phyloP scores from a whole-genome alignment of 2,797 vertebrate species.

The Coranthus polyacanthus region DNA sequence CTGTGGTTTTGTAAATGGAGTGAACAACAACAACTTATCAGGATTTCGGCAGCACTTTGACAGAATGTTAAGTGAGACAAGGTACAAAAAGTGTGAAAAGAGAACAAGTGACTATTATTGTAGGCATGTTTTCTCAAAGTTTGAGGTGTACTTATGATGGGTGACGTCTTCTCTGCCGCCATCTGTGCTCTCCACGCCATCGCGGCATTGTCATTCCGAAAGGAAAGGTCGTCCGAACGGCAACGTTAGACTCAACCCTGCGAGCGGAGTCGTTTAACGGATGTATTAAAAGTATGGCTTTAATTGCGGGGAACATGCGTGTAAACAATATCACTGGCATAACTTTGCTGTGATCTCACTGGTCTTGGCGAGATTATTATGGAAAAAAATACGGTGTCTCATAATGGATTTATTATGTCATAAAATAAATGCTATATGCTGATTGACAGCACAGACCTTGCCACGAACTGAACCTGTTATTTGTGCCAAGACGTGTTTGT shows the following conservation, averaged over 20 bases:
- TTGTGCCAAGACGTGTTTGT: not conserved
- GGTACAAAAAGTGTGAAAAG: constrained; percentile 27
- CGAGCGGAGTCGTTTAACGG: not conserved
- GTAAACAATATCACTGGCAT: constrained; percentile 4
- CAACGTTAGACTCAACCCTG: not conserved
- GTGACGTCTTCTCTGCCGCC: not conserved
- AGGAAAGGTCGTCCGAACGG: no score
- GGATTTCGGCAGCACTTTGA: constrained; percentile 34
- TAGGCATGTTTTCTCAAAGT: not conserved
- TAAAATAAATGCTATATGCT: constrained; percentile 7
- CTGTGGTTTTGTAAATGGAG: constrained; percentile 65
- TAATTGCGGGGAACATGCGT: constrained; percentile 9
- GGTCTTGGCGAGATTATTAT: constrained; percentile 10
- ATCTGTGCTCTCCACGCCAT: no score
- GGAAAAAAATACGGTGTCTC: not conserved
- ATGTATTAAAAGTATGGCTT: constrained; percentile 21
- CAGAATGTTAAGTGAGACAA: constrained; percentile 57
- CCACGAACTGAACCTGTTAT: not conserved
- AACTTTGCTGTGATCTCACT: constrained; percentile 2
- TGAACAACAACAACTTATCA: constrained; percentile 63
- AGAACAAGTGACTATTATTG: constrained; percentile 2
- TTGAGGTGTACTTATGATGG: not conserved
- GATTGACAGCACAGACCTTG: constrained; percentile 4
- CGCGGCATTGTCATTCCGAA: no score
- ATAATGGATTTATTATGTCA: constrained; percentile 23